Percentiles rank a stretch among this genome's conserved stretches.
Evolutionary conservation across 2,888 invertebrate genomes (phyloP).

Genomic region (Ormyrus labotus): DNA sequence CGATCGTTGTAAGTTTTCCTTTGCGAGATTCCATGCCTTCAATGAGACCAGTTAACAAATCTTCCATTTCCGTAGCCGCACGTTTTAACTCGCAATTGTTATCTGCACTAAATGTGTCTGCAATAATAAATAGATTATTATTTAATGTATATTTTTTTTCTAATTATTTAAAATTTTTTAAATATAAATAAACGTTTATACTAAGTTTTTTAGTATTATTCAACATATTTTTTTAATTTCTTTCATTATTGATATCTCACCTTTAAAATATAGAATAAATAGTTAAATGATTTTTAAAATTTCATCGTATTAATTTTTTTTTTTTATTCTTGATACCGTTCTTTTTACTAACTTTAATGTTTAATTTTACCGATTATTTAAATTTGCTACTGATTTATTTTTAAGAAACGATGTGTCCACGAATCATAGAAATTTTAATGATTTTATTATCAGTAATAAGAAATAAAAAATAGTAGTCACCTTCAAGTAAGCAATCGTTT

Average conservation of each 20-base stretch:
- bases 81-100: conserved; percentile 83
- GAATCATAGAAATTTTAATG: too few species aligned
- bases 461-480: conserved; percentile 68
- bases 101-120: conserved; percentile 70
- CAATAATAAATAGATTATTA: conserved; percentile 41
- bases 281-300: too few species aligned
- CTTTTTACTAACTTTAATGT: too few species aligned
- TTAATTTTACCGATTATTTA: too few species aligned
- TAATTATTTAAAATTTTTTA: neutral
- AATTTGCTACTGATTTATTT: too few species aligned
- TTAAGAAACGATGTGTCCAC: too few species aligned
- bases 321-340: too few species aligned
- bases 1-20: conserved; percentile 71
- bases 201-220: conserved; percentile 1
- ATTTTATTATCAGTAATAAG: neutral
- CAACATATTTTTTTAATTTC: neutral
- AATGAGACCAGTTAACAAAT: conserved; percentile 81
- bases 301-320: too few species aligned
- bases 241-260: too few species aligned
- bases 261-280: too few species aligned
- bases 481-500: conserved; percentile 82
- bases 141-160: too few species aligned
- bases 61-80: conserved; percentile 85
- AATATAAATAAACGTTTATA: neutral
- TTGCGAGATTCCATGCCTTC: conserved; percentile 80